Percentiles rank a stretch among this genome's conserved stretches.
These are phyloP conservation scores for Polia nebulosa DNA, from an alignment of 2,888 invertebrate genomes.

Conservation along the genomic window DNA sequence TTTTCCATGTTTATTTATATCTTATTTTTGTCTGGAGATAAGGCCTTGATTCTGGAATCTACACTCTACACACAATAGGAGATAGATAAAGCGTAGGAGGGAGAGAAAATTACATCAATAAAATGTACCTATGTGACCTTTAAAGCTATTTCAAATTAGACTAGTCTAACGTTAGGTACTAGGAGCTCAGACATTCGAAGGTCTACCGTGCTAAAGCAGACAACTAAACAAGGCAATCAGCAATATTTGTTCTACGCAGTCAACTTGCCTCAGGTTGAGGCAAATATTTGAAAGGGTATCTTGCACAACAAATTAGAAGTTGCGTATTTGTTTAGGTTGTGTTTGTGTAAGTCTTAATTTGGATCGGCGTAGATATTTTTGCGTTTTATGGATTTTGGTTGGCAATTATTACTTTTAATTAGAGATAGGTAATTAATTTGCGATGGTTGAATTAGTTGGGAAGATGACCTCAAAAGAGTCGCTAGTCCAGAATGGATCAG, in stretches of 20 bases:
- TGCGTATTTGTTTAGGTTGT: constrained; percentile 61
- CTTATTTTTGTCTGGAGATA: neutral
- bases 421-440: neutral
- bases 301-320: constrained; percentile 62
- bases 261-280: constrained; percentile 47
- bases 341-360: constrained; percentile 56
- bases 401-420: neutral
- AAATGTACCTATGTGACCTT: neutral
- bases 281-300: constrained; percentile 65
- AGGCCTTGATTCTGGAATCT: neutral
- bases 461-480: too few species aligned
- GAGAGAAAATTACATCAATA: neutral
- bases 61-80: neutral
- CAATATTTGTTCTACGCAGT: constrained; percentile 45
- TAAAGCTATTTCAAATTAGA: neutral
- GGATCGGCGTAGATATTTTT: constrained; percentile 32
- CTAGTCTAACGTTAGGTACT: constrained; percentile 11
- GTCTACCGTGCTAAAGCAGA: constrained; percentile 13
- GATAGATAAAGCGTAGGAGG: neutral
- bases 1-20: neutral
- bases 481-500: too few species aligned
- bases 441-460: too few species aligned
- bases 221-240: constrained; percentile 40
- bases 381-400: neutral
- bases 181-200: constrained; percentile 15